These are phyloP conservation scores for Calidris pygmaea DNA, from an alignment of 2,113 vertebrate genomes.

Conservation along the genomic window DNA sequence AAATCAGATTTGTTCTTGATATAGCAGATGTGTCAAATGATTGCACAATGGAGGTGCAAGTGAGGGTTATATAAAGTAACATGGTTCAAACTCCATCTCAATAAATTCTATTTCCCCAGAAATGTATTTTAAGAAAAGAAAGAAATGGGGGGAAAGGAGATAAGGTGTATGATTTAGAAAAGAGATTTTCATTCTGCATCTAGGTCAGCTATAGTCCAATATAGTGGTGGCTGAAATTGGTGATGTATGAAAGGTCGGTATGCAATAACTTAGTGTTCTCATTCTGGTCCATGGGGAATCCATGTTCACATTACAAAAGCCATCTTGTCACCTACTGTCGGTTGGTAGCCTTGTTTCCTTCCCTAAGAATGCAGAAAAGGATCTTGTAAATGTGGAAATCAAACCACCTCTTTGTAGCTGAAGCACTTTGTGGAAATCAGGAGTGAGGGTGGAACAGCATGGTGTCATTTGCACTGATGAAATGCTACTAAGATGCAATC, in stretches of 20 bases:
- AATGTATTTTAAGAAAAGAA: neutral
- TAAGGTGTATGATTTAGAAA: neutral
- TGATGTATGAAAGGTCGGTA: neutral
- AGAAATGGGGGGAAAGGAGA: neutral
- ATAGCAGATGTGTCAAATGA: slow-evolving; percentile 43
- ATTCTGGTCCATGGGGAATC: neutral
- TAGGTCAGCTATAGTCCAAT: neutral
- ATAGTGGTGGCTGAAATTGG: neutral
- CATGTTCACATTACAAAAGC: neutral
- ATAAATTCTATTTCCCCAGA: neutral
- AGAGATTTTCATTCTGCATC: neutral
- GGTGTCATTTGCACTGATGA: neutral
- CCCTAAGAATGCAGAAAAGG: neutral
- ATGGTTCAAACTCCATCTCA: neutral
- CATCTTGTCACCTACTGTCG: neutral
- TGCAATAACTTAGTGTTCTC: neutral
- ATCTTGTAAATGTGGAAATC: neutral
- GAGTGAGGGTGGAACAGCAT: neutral
- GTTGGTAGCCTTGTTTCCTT: neutral
- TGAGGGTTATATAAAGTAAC: slow-evolving; percentile 15
- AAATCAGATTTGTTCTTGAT: slow-evolving; percentile 42
- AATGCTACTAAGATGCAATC: neutral
- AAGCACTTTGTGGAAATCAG: neutral
- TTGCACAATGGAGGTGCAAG: slow-evolving; percentile 16
- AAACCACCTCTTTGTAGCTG: neutral